Evolutionary conservation across 2,113 vertebrate species (phyloP).

Genomic region (Malaclemys terrapin): DNA sequence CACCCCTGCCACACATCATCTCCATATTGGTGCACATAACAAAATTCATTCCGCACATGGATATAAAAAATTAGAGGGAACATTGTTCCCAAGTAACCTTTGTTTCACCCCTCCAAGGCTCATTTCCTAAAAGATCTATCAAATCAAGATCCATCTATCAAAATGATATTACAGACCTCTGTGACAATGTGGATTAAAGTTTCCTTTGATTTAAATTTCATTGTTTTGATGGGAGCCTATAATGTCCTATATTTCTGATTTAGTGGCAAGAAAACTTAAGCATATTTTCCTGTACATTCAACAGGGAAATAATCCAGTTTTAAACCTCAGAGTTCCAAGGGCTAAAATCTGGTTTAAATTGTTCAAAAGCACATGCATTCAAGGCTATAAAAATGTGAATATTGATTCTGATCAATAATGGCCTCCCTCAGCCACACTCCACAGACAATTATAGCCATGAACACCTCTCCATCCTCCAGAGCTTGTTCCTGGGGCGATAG

Average conservation of each 20-base stretch:
- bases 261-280: neutral
- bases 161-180: neutral
- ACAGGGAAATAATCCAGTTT: neutral
- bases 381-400: neutral
- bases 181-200: neutral
- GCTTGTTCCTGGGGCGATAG: neutral
- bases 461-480: neutral
- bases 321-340: neutral
- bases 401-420: neutral
- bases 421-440: neutral
- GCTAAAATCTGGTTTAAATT: neutral
- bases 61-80: too few relatives aligned
- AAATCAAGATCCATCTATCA: neutral
- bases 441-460: neutral
- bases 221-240: slow-evolving; percentile 43
- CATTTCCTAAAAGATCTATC: neutral
- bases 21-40: too few relatives aligned
- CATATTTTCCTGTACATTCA: neutral
- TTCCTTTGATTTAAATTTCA: slow-evolving; percentile 40
- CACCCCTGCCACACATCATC: too few relatives aligned
- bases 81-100: slow-evolving; percentile 1
- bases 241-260: slow-evolving; percentile 9
- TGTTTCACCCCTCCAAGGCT: slow-evolving; percentile 25
- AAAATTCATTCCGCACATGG: too few relatives aligned
- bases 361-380: accelerated